These are phyloP conservation scores for Menura novaehollandiae DNA, from an alignment of 2,113 vertebrate genomes.

Conservation along the genomic window DNA sequence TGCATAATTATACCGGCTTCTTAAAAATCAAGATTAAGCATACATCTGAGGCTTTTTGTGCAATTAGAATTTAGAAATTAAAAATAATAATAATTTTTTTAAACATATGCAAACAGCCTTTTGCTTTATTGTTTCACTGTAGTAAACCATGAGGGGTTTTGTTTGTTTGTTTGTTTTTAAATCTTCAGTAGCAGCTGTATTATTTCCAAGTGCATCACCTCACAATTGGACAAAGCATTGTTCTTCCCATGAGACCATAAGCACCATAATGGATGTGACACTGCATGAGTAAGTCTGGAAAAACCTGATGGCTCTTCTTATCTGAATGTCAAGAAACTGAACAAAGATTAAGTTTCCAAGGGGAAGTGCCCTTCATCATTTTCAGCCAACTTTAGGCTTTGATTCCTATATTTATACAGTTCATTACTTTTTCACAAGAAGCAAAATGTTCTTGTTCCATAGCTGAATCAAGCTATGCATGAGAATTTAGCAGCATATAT, in stretches of 20 bases:
- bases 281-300: background rate
- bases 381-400: slow-evolving; percentile 34
- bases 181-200: background rate
- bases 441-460: slow-evolving; percentile 46
- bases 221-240: background rate
- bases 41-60: background rate
- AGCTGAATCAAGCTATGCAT: slow-evolving; percentile 26
- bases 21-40: background rate
- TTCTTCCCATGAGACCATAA: background rate
- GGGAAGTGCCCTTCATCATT: background rate
- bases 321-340: slow-evolving; percentile 1
- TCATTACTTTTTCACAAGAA: slow-evolving; percentile 52
- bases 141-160: background rate
- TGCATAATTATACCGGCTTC: background rate
- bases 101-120: background rate
- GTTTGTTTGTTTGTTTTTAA: background rate
- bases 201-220: background rate
- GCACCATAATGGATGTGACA: background rate
- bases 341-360: slow-evolving; percentile 38
- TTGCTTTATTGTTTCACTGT: background rate
- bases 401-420: slow-evolving; percentile 56
- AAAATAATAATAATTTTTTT: background rate
- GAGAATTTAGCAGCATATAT: slow-evolving; percentile 34
- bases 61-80: background rate
- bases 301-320: background rate